Conservation (phyloP, 2,888 invertebrate species). For the Drepanosiphum platanoidis region DNA sequence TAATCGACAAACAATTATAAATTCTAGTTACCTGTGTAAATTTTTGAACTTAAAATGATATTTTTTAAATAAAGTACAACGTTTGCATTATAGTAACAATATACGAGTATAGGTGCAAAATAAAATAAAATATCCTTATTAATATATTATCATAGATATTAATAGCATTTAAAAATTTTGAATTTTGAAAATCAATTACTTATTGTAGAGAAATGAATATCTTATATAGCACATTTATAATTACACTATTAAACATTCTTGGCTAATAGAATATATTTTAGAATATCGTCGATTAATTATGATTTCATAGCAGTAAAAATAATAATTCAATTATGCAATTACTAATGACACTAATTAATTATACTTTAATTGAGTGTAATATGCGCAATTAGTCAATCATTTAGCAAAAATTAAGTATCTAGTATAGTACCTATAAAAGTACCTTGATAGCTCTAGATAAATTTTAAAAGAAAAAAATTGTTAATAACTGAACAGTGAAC, state of each 20-base stretch:
- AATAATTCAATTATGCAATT: not conserved
- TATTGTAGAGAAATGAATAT: too few relatives aligned
- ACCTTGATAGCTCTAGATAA: not conserved
- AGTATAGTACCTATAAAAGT: too few relatives aligned
- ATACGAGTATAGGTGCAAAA: too few relatives aligned
- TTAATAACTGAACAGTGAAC: not conserved
- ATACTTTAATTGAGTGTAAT: not conserved
- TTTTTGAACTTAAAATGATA: not conserved
- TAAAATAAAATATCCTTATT: not conserved
- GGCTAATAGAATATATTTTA: not conserved
- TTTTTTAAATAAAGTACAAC: not conserved
- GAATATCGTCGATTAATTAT: not conserved
- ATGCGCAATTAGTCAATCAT: not conserved
- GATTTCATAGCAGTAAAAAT: not conserved
- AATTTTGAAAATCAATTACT: not conserved
- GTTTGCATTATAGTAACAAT: not conserved
- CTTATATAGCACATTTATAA: not conserved
- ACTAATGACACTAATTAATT: not conserved
- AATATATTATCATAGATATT: not conserved
- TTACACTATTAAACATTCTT: not conserved
- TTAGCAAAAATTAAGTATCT: not conserved
- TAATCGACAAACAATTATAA: not conserved
- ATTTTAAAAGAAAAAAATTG: not conserved
- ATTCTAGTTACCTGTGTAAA: not conserved
- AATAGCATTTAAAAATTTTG: not conserved